A percentile compares a stretch with the other conserved stretches of the same genome.
Conservation (phyloP, 2,797 vertebrate genomes). For the Anas capensis region DNA sequence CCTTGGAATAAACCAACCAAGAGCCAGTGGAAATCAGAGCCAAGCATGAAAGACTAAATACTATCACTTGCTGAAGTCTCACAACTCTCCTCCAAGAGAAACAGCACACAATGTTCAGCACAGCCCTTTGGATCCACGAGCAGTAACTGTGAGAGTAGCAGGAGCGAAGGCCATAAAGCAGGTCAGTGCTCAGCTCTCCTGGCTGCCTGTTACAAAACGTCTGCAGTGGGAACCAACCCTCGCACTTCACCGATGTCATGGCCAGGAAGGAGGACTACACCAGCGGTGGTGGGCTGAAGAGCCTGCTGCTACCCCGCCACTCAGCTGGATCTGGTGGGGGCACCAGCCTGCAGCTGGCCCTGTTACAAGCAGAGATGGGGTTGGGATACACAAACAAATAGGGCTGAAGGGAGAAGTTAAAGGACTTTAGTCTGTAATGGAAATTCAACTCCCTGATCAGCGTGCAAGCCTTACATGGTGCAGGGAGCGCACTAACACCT, state of each 20-base stretch:
- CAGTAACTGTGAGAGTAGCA: background rate
- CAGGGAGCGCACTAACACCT: accelerated
- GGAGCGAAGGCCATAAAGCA: background rate
- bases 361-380: accelerated
- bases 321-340: background rate
- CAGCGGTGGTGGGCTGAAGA: background rate
- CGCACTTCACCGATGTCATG: accelerated
- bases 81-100: conserved; percentile 1
- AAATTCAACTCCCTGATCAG: background rate
- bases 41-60: background rate
- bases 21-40: conserved; percentile 11
- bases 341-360: background rate
- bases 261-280: background rate
- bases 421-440: background rate
- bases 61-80: background rate
- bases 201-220: background rate
- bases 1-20: background rate
- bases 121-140: background rate
- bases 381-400: background rate
- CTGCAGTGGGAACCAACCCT: accelerated
- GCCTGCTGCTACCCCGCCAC: background rate
- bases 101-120: background rate
- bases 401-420: background rate
- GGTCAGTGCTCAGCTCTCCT: background rate
- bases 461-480: background rate